Conservation (phyloP, 1,140 invertebrate genomes). For the Neelides sp. region DNA sequence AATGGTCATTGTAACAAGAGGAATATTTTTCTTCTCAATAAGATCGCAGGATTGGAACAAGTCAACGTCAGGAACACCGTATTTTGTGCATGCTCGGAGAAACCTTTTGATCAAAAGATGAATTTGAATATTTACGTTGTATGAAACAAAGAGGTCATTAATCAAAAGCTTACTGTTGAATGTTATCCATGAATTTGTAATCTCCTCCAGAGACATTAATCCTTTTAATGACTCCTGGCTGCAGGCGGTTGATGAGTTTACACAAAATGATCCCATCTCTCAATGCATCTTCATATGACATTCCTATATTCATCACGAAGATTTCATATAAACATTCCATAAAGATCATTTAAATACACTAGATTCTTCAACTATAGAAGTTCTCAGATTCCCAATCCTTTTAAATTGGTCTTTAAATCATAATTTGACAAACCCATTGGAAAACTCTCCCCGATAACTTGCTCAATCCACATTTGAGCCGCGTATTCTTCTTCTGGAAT, state of each 20-base stretch:
- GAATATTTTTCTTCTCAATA: constrained; percentile 88
- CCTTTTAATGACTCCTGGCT: constrained; percentile 70
- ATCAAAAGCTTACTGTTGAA: constrained; percentile 56
- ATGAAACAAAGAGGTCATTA: neutral
- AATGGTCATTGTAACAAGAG: constrained; percentile 81
- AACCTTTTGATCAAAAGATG: constrained; percentile 48
- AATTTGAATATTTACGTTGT: neutral
- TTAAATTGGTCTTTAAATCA: no score
- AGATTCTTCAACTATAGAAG: no score
- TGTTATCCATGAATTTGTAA: constrained; percentile 91
- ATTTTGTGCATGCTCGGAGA: constrained; percentile 70
- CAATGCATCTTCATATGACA: constrained; percentile 61
- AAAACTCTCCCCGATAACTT: constrained; percentile 70
- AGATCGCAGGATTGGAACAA: constrained; percentile 93
- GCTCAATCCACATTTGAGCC: constrained; percentile 82
- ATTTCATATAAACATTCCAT: no score
- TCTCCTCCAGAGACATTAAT: constrained; percentile 75
- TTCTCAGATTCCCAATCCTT: neutral
- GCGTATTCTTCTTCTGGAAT: constrained; percentile 75
- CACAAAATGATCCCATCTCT: constrained; percentile 69
- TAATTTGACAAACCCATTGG: constrained; percentile 39
- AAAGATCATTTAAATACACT: no score
- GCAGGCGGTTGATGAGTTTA: constrained; percentile 72
- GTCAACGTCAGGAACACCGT: constrained; percentile 83
- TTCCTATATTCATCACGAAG: constrained; percentile 2